phyloP scores from a whole-genome alignment of 2,888 invertebrate genomes.

The Cephonodes hylas region DNA sequence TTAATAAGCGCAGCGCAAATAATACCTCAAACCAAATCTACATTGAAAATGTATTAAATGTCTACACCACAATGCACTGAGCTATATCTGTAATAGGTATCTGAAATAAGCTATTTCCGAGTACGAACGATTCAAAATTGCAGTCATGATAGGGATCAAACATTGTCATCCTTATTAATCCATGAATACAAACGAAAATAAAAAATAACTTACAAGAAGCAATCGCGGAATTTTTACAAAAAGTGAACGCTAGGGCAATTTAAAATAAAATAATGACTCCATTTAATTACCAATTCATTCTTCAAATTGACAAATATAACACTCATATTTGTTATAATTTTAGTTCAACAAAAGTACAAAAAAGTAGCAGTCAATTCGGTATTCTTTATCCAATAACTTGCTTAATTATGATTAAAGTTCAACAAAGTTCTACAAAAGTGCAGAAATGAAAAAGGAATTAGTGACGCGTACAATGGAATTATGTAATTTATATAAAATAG shows the following conservation, averaged over 20 bases:
- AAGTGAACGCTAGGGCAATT: background rate
- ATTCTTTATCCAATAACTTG: background rate
- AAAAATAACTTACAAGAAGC: background rate
- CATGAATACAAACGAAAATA: background rate
- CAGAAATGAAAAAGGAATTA: background rate
- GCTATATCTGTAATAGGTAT: background rate
- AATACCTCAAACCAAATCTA: background rate
- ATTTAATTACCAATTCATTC: no score
- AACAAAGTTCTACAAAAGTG: no score
- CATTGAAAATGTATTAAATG: background rate
- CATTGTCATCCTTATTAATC: background rate
- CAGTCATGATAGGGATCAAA: background rate
- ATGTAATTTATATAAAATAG: constrained; percentile 21
- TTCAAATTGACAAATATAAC: no score
- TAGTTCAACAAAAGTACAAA: background rate
- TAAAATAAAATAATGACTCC: no score
- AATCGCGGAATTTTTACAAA: background rate
- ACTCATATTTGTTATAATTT: no score
- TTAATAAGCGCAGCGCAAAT: background rate
- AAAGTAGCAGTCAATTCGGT: no score
- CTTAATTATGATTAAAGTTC: no score
- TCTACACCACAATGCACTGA: background rate
- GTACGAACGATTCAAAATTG: background rate
- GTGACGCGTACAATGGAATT: background rate
- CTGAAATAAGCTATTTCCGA: background rate